phyloP scores from a whole-genome alignment of 2,113 vertebrate genomes.

The Ariopsis seemanni region DNA sequence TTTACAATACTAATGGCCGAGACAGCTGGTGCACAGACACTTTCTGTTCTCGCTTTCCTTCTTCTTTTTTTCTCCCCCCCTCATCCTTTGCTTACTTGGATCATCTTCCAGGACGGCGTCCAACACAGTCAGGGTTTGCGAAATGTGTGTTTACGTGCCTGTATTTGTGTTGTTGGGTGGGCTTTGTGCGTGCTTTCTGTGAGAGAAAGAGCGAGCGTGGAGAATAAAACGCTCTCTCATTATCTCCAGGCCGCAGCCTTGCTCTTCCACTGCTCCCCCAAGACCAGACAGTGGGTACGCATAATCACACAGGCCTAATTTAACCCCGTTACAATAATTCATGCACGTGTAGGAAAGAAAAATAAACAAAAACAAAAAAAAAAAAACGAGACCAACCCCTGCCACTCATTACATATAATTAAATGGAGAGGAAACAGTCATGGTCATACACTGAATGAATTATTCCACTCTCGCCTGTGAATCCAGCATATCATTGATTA shows the following conservation, averaged over 20 bases:
- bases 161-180: conserved; percentile 28
- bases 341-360: conserved; percentile 25
- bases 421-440: conserved; percentile 47
- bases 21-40: conserved; percentile 65
- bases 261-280: conserved; percentile 18
- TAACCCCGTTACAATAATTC: conserved; percentile 63
- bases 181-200: conserved; percentile 1
- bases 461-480: conserved; percentile 1
- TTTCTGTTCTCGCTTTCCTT: conserved; percentile 26
- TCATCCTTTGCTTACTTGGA: conserved; percentile 38
- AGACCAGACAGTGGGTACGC: conserved; percentile 21
- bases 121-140: conserved; percentile 56
- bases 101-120: conserved; percentile 63
- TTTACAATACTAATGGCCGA: conserved; percentile 65
- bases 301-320: conserved; percentile 61
- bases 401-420: conserved; percentile 61
- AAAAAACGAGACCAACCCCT: conserved; percentile 41
- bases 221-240: conserved; percentile 50
- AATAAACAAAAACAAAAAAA: background rate
- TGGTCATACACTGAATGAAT: conserved; percentile 42
- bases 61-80: background rate
- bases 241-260: conserved; percentile 53
- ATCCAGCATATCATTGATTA: conserved; percentile 21
- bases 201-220: background rate
- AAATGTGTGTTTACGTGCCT: background rate